Percentiles rank a stretch among this genome's conserved stretches.
Conservation (phyloP, 2,113 vertebrate species). For the Callospermophilus lateralis region DNA sequence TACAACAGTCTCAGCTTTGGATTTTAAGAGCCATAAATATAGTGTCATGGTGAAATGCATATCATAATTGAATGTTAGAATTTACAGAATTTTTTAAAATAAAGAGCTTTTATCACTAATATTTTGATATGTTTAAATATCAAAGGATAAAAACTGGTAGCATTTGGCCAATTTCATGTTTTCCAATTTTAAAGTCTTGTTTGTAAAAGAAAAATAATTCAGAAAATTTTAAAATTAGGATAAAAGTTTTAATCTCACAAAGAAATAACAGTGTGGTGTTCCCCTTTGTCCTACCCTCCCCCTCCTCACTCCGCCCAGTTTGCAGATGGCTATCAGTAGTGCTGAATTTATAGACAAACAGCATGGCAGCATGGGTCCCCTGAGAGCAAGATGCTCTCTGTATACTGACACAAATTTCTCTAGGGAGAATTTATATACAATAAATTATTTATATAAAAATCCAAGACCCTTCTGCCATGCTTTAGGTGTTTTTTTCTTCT, state of each 20-base stretch:
- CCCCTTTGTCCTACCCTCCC: constrained; percentile 13
- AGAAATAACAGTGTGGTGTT: neutral
- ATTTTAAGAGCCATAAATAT: constrained; percentile 47
- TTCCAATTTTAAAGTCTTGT: constrained; percentile 60
- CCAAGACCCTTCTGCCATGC: constrained; percentile 4
- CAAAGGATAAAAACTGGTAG: constrained; percentile 39
- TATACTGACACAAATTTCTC: neutral
- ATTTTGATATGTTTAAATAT: constrained; percentile 62
- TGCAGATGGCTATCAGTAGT: constrained; percentile 8
- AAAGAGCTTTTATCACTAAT: constrained; percentile 47
- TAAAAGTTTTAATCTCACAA: constrained; percentile 40
- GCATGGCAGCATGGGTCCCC: neutral
- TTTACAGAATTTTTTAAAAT: constrained; percentile 61
- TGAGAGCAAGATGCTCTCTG: constrained; percentile 6
- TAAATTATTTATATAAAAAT: constrained; percentile 71
- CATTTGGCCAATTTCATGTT: neutral
- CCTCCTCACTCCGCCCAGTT: constrained; percentile 34
- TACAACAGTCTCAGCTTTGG: constrained; percentile 20
- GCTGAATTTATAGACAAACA: constrained; percentile 29
- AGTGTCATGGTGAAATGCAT: constrained; percentile 46
- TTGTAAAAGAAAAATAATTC: constrained; percentile 37
- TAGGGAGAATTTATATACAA: constrained; percentile 61
- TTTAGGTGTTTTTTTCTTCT: neutral
- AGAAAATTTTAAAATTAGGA: constrained; percentile 60
- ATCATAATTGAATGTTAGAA: constrained; percentile 74